Evolutionary conservation across 1,140 invertebrate genomes (phyloP).

Genomic region (Ruditapes philippinarum): DNA sequence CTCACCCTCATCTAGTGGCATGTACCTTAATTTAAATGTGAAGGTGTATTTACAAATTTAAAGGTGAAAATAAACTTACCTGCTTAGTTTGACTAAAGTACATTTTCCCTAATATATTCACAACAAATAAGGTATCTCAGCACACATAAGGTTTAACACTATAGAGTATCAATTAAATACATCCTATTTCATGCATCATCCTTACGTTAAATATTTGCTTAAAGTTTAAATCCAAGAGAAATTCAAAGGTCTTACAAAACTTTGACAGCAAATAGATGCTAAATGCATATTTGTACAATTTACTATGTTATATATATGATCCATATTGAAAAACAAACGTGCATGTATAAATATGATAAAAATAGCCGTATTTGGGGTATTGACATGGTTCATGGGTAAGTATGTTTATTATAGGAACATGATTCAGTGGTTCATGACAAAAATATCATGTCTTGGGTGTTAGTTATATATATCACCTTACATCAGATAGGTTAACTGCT

Average conservation of each 20-base stretch:
- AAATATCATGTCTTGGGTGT: constrained; percentile 5
- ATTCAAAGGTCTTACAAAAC: not conserved
- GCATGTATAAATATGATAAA: no score
- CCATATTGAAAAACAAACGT: constrained; percentile 15
- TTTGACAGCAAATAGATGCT: constrained; percentile 5
- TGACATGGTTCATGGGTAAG: not conserved
- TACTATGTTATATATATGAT: not conserved
- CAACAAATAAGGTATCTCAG: not conserved
- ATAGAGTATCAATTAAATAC: not conserved
- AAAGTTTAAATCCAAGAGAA: not conserved
- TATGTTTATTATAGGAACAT: constrained; percentile 15
- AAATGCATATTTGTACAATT: constrained; percentile 6
- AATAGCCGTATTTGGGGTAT: not conserved
- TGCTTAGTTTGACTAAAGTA: not conserved
- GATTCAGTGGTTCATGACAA: constrained; percentile 20
- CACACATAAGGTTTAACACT: not conserved
- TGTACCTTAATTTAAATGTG: no score
- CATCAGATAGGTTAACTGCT: no score
- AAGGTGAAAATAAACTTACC: not conserved
- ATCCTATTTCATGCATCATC: not conserved
- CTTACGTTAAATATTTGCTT: not conserved
- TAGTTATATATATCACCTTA: not conserved
- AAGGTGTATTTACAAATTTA: no score
- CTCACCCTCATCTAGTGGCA: no score
- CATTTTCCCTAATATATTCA: not conserved